Base-by-base conservation (phyloP, 2,797 vertebrate species). In the Glossophaga mutica region DNA sequence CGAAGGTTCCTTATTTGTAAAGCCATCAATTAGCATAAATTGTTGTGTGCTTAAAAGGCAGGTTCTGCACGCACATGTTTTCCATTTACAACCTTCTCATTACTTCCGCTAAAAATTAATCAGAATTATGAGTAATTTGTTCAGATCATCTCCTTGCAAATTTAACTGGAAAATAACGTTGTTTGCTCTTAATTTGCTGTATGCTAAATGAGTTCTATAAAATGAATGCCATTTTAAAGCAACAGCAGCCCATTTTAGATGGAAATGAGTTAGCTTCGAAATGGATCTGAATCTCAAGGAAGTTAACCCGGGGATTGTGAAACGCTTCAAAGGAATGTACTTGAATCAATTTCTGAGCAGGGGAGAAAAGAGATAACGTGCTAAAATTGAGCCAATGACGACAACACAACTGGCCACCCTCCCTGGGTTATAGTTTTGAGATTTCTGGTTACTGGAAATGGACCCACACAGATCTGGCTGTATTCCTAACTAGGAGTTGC, bases 51-150 rank as follows among this genome's bases (percentile, higher is more conserved):
- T 94, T 85, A 79, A 88, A 78, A 84, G 73, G 68, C 65, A 78
- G 39, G 52, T 78, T 37, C 81, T 92, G 42, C 67, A 32, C 3
- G 1, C 2, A 46, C 57, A 2, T 67, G 71, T 67, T 95, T 87
- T 78, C 65, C 76, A 5, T 96, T 94, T 96, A 94, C 71, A 89
- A 16, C 29, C 50, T 68, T 29, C 94, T 96, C 55, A 21, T 97
- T 97, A 96, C 68, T 85, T 96, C 93, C 12, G 29, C 94, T 94
- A 95, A 91, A 91, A 94, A 90, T 98, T 98, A 97, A 97, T 98
- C 92, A 94, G 77, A 77, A 94, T 42, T 79, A 48, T 76, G 94
- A 96, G 94, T 93, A 77, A 93, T 92, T 96, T 67, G 1, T 96
- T 95, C 96, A 95, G 94, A 96, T 96, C 79, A 50, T 32, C 96